These are phyloP conservation scores for Hoplodrina ambigua DNA, from an alignment of 2,888 invertebrate genomes.

Conservation along the genomic window DNA sequence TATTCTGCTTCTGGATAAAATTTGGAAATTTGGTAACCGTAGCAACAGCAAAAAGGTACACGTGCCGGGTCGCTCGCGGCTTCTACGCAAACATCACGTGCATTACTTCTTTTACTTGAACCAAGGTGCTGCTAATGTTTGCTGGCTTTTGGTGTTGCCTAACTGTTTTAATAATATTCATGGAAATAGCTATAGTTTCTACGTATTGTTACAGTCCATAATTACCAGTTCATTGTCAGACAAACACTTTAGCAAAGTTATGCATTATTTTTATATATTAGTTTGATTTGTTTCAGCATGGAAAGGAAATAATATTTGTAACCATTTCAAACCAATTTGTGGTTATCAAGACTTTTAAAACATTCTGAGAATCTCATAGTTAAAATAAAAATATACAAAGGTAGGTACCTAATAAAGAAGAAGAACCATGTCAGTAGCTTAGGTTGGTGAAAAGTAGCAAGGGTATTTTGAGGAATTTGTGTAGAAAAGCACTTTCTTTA, in stretches of 20 bases:
- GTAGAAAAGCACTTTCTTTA: too few relatives aligned
- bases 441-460: too few relatives aligned
- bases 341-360: background rate
- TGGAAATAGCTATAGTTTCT: background rate
- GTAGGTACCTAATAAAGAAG: too few relatives aligned
- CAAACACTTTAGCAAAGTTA: too few relatives aligned
- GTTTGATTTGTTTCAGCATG: too few relatives aligned
- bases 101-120: slow-evolving; percentile 47
- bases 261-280: too few relatives aligned
- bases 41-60: slow-evolving; percentile 73
- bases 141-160: slow-evolving; percentile 7
- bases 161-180: slow-evolving; percentile 11
- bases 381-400: background rate
- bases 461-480: too few relatives aligned
- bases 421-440: too few relatives aligned
- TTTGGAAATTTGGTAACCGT: slow-evolving; percentile 75
- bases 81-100: slow-evolving; percentile 77
- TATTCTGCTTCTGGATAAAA: slow-evolving; percentile 71
- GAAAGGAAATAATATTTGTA: too few relatives aligned
- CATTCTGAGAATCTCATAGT: background rate
- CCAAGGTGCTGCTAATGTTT: slow-evolving; percentile 22
- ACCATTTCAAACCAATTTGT: background rate
- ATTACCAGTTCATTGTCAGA: too few relatives aligned
- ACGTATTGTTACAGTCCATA: too few relatives aligned
- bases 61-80: slow-evolving; percentile 78